These are phyloP conservation scores for Frankliniella intonsa DNA, from an alignment of 2,888 invertebrate species.

Conservation along the genomic window DNA sequence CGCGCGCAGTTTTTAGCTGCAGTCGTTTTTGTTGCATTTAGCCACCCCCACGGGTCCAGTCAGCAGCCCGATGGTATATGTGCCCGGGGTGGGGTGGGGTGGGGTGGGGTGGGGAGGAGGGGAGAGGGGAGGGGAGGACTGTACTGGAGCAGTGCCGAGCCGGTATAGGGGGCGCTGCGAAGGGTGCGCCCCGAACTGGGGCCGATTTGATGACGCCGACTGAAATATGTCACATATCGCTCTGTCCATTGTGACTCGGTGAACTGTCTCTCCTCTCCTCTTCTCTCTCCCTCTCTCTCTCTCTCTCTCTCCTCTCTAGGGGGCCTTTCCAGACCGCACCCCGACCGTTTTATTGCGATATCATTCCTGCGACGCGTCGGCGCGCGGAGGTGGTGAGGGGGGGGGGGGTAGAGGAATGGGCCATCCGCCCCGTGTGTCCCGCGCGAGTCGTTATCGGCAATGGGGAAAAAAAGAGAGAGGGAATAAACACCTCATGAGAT, in stretches of 20 bases:
- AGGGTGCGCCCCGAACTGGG: neutral
- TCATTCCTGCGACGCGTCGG: no score
- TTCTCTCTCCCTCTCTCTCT: neutral
- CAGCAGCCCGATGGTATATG: no score
- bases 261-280: neutral
- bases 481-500: no score
- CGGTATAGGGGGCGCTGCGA: neutral
- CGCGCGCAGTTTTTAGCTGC: neutral
- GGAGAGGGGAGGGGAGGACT: neutral
- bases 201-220: neutral
- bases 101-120: neutral
- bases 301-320: neutral
- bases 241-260: neutral
- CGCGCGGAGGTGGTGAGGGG: no score
- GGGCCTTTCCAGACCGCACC: no score
- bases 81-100: neutral
- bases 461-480: no score
- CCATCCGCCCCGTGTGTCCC: no score
- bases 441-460: no score
- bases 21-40: neutral
- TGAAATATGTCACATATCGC: neutral
- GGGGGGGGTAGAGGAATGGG: no score
- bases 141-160: no score
- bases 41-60: neutral
- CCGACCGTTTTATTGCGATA: no score